Evolutionary conservation across 2,113 vertebrate species (phyloP).

Genomic region (Danio rerio): GRCz12tu NC_133195.1:46997001-46997500

Average conservation of each 20-base stretch:
- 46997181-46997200: conserved; percentile 6
- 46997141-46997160: background rate
- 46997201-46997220: no score
- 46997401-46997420: no score
- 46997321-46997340: no score
- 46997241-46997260: background rate
- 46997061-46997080: background rate
- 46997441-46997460: no score
- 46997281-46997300: no score
- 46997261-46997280: background rate
- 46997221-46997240: background rate
- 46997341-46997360: no score
- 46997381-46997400: no score
- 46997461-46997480: no score
- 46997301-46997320: no score
- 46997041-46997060: background rate
- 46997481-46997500: no score
- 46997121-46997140: background rate
- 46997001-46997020: conserved; percentile 26
- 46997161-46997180: background rate
- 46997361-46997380: no score
- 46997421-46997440: no score
- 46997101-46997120: background rate
- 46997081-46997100: background rate
- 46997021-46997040: background rate